Evolutionary conservation across 1,140 invertebrate genomes (phyloP), one percentile per base, ranked within the genome.

Genomic region (Megalopta genalis): DNA sequence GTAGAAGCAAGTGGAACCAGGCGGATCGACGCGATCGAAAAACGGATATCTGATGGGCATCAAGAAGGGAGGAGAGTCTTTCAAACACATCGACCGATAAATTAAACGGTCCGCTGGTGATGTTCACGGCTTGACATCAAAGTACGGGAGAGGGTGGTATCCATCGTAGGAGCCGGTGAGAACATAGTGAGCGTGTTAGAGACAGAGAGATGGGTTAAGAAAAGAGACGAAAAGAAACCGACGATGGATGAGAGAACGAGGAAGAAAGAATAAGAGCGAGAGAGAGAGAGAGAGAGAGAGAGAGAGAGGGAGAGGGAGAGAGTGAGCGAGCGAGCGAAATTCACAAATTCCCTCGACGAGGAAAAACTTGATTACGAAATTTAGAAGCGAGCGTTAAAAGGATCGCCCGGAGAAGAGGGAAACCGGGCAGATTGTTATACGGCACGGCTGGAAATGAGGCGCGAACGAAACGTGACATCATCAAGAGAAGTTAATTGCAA

Each of bases 331-430:
- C 73, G 16, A 65, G 70, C 72, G 82, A 81, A 80, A 88, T 88
- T 88, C 82, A 79, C 81, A 88, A 88, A 90, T 89, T 88, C 86
- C 76, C 83, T 77, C 77, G 83, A 79, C 78, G 80, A 86, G 85
- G 84, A 92, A 92, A 92, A 91, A 92, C 90, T 91, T 90, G 90
- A 92, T 92, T 92, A 91, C 90, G 86, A 90, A 92, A 91, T 91
- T 92, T 91, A 89, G 86, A 89, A 89, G 88, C 82, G 77, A 83
- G 87, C 88, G 86, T 86, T 87, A 87, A 87, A 87, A 86, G 86
- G 86, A 87, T 84, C 85, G 85, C 63, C 64, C 59, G n/a, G 64
- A 69, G 59, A 81, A 79, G 71, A 78, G 69, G 67, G 71, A 46
- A 57, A 14, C 75, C 23, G 70, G 70, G 83, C 77, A 84, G 86